Conservation (phyloP, 92 coral and sea anemone species). For the Paramuricea clavata region DNA sequence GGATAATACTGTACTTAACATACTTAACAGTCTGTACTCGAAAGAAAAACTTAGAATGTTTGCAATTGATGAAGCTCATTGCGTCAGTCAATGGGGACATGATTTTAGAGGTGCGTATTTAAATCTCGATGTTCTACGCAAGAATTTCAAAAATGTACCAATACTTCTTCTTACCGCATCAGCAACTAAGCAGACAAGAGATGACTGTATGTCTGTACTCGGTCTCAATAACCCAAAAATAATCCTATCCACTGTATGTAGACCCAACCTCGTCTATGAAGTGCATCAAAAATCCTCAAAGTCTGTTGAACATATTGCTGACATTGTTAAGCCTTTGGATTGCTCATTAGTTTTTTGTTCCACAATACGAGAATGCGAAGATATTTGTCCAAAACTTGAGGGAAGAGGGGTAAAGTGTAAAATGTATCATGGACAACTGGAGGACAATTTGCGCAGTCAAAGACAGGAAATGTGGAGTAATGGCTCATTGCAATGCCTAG, state of each 20-base stretch:
- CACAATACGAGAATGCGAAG: constrained; percentile 55
- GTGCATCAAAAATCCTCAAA: constrained; percentile 21
- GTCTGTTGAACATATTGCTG: constrained; percentile 10
- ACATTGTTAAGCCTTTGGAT: constrained; percentile 5
- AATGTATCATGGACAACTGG: constrained; percentile 48
- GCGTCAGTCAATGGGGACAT: constrained; percentile 98
- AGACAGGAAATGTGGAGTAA: constrained; percentile 34
- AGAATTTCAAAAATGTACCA: constrained; percentile 68
- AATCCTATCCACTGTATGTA: constrained; percentile 4
- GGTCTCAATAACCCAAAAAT: background rate
- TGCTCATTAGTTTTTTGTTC: constrained; percentile 53
- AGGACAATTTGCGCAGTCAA: constrained; percentile 1
- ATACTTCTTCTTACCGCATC: constrained; percentile 92
- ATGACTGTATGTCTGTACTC: constrained; percentile 18
- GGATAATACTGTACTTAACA: background rate
- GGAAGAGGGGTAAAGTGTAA: constrained; percentile 24
- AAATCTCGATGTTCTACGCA: constrained; percentile 77
- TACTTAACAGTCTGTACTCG: constrained; percentile 4
- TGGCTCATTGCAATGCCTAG: constrained; percentile 45
- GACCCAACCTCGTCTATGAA: constrained; percentile 25
- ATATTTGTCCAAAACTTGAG: constrained; percentile 50
- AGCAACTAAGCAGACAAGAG: constrained; percentile 65
- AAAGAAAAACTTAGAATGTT: constrained; percentile 34
- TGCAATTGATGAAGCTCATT: constrained; percentile 95
- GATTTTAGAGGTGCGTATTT: constrained; percentile 90